phyloP scores from a whole-genome alignment of 2,113 vertebrate species.

The Pteropus alecto region DNA sequence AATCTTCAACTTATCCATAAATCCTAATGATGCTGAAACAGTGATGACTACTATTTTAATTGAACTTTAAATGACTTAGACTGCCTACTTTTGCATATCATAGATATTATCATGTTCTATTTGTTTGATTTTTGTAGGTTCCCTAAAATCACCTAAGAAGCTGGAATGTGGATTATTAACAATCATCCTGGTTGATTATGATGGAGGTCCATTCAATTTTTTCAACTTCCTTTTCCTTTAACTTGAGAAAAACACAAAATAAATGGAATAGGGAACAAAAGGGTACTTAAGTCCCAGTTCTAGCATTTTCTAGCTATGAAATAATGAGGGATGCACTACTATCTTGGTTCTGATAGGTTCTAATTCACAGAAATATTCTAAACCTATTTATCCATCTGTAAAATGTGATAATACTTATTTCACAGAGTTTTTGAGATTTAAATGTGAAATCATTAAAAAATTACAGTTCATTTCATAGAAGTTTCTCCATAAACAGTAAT shows the following conservation, averaged over 20 bases:
- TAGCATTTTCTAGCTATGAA: neutral
- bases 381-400: neutral
- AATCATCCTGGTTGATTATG: neutral
- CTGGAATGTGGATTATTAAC: neutral
- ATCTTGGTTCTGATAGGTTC: neutral
- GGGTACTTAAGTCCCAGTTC: neutral
- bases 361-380: neutral
- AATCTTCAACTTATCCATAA: conserved; percentile 16
- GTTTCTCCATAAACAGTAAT: neutral
- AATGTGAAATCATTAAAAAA: neutral
- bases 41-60: neutral
- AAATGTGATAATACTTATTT: neutral
- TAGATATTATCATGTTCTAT: neutral
- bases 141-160: neutral
- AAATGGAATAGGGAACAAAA: neutral
- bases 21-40: neutral
- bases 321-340: neutral
- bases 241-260: neutral
- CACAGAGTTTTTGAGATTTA: neutral
- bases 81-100: neutral
- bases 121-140: neutral
- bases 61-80: neutral
- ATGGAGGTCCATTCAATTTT: neutral
- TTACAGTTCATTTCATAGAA: neutral
- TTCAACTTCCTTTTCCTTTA: neutral